Evolutionary conservation across 1,140 invertebrate genomes (phyloP).

Genomic region (Maconellicoccus hirsutus): DNA sequence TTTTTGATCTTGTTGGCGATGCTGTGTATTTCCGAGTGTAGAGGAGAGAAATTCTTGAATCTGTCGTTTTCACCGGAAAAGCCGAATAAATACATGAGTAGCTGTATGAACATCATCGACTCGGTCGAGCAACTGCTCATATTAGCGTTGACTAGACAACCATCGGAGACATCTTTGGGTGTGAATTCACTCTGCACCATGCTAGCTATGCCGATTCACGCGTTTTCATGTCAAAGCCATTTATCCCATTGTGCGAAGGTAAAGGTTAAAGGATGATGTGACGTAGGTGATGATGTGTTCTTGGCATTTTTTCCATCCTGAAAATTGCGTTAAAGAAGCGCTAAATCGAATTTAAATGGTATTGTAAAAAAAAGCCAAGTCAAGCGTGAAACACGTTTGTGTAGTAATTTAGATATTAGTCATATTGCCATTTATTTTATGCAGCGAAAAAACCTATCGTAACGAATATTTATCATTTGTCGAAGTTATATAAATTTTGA

Average conservation of each 20-base stretch:
- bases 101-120: conserved; percentile 43
- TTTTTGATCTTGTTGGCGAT: conserved; percentile 15
- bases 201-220: not conserved
- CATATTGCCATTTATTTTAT: too few relatives aligned
- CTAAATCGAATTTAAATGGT: too few relatives aligned
- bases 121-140: conserved; percentile 44
- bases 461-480: too few relatives aligned
- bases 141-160: conserved; percentile 40
- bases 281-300: not conserved
- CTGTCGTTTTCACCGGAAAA: conserved; percentile 35
- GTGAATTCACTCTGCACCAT: conserved; percentile 28
- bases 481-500: too few relatives aligned
- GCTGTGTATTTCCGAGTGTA: not conserved
- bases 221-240: not conserved
- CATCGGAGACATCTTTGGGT: conserved; percentile 41
- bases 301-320: too few relatives aligned
- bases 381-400: too few relatives aligned
- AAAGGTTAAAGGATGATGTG: too few relatives aligned
- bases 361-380: too few relatives aligned
- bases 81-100: conserved; percentile 44
- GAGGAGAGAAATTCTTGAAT: not conserved
- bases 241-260: too few relatives aligned
- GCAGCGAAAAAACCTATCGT: too few relatives aligned
- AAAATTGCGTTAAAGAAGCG: too few relatives aligned
- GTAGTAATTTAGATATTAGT: too few relatives aligned